Evolutionary conservation across 2,797 vertebrate genomes (phyloP).

Genomic region (Mormyrops boulengeri): DNA sequence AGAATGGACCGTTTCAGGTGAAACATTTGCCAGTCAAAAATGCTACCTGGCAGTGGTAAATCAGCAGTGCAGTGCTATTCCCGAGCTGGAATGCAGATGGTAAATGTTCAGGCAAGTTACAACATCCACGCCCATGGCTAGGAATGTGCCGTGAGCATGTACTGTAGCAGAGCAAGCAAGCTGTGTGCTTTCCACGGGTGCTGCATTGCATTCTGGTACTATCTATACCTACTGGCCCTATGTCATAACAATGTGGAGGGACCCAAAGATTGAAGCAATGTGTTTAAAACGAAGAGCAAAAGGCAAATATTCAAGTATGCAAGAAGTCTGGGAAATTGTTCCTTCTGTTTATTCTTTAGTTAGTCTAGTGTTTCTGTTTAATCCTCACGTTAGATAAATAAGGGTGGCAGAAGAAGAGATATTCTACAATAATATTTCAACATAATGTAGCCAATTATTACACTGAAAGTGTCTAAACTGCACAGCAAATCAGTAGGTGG

Average conservation of each 20-base stretch:
- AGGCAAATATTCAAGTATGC: not conserved
- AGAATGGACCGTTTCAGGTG: not conserved
- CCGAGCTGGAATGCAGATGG: constrained; percentile 4
- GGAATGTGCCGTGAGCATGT: not conserved
- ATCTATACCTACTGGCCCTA: not conserved
- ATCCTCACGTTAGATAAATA: not conserved
- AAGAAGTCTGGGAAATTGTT: not conserved
- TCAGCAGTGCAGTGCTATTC: not conserved
- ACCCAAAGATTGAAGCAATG: not conserved
- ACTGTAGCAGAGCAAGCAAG: not conserved
- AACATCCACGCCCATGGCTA: not conserved
- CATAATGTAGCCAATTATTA: not conserved
- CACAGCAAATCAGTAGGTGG: not conserved
- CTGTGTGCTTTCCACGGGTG: not conserved
- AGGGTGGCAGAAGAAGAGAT: not conserved
- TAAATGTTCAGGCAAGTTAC: not conserved
- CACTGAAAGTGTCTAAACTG: not conserved
- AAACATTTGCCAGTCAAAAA: not conserved
- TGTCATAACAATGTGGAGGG: not conserved
- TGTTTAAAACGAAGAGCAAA: not conserved
- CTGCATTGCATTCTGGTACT: not conserved
- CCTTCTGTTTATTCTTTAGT: not conserved
- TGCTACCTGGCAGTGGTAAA: not conserved
- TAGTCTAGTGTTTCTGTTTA: not conserved
- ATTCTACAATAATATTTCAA: not conserved